phyloP scores from a whole-genome alignment of 1,140 invertebrate species.

The Megalopta genalis region DNA sequence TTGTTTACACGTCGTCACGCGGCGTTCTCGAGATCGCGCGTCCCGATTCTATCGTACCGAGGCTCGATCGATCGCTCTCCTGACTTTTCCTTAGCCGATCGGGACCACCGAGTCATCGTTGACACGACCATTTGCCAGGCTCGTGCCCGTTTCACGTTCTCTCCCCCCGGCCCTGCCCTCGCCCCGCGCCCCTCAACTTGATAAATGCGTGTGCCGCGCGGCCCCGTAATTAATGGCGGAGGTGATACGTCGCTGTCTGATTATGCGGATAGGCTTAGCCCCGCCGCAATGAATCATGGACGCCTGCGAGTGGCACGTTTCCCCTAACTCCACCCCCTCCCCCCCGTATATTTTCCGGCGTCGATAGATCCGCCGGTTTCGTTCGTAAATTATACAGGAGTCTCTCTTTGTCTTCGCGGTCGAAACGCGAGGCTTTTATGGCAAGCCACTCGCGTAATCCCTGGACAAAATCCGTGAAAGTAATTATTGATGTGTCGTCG shows the following conservation, averaged over 20 bases:
- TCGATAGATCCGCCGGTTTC: background rate
- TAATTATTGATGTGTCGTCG: too few relatives aligned
- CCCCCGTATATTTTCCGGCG: background rate
- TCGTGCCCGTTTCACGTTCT: too few relatives aligned
- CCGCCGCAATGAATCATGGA: conserved; percentile 41
- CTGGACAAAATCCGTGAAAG: too few relatives aligned
- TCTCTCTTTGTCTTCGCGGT: too few relatives aligned
- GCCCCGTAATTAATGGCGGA: conserved; percentile 52
- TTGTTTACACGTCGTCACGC: too few relatives aligned
- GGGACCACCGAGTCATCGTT: background rate
- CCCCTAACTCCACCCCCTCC: background rate
- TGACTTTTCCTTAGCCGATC: background rate
- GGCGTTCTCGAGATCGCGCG: background rate
- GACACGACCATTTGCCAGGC: conserved; percentile 38
- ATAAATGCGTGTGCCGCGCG: conserved; percentile 41
- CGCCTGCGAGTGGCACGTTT: too few relatives aligned
- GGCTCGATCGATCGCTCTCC: background rate
- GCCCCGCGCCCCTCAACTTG: conserved; percentile 6
- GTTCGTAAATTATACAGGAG: too few relatives aligned
- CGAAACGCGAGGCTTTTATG: too few relatives aligned
- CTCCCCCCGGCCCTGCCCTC: too few relatives aligned
- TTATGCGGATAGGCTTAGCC: conserved; percentile 52
- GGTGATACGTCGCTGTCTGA: conserved; percentile 54
- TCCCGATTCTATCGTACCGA: background rate
- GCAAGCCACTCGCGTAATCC: too few relatives aligned